Evolutionary conservation across 2,113 vertebrate genomes (phyloP).

Genomic region (Pimephales promelas): DNA sequence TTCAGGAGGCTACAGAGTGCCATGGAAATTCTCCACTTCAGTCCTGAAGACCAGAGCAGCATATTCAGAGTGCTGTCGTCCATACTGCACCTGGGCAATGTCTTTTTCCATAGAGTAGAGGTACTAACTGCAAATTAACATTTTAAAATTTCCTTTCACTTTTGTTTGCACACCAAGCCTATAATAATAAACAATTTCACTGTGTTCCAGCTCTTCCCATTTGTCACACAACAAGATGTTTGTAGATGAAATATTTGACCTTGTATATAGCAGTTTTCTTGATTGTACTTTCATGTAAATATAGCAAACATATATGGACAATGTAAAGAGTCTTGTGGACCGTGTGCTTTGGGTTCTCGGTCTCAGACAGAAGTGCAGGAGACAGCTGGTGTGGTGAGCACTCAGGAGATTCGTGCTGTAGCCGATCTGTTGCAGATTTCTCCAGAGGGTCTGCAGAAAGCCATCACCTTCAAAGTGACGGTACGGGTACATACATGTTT

Average conservation of each 20-base stretch:
- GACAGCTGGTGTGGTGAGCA: conserved; percentile 86
- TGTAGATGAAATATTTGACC: no score
- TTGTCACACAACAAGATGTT: no score
- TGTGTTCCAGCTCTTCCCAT: neutral
- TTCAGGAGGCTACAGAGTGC: conserved; percentile 89
- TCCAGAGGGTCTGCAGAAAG: conserved; percentile 89
- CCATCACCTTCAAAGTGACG: conserved; percentile 94
- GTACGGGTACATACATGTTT: conserved; percentile 80
- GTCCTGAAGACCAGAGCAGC: conserved; percentile 85
- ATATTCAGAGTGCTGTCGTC: conserved; percentile 95
- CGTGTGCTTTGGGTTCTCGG: neutral
- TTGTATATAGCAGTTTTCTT: no score
- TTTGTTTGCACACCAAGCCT: no score
- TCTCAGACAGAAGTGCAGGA: conserved; percentile 88
- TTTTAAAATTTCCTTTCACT: neutral
- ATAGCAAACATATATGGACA: neutral
- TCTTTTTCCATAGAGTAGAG: conserved; percentile 92
- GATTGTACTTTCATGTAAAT: neutral
- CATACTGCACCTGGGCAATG: conserved; percentile 93
- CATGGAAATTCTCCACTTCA: conserved; percentile 93
- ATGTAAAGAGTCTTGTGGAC: neutral
- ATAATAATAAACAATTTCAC: no score
- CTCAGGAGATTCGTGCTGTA: conserved; percentile 88
- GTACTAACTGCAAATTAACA: conserved; percentile 59
- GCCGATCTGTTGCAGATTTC: conserved; percentile 95